Percentiles rank a stretch among this genome's conserved stretches.
Conservation (phyloP, 2,888 invertebrate species). For the Nephrotoma guestfalica region DNA sequence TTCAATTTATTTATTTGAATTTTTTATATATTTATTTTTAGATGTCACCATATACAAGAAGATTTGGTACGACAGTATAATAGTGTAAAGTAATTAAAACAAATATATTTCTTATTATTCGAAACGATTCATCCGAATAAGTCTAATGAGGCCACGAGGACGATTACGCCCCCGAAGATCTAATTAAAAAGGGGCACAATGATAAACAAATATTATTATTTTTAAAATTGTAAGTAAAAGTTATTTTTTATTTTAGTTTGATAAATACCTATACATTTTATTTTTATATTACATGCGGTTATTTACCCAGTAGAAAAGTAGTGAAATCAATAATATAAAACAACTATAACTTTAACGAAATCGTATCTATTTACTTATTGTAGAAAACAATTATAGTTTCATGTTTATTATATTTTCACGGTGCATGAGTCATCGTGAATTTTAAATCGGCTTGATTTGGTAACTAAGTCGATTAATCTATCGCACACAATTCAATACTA, state of each 20-base stretch:
- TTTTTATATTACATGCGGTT: neutral
- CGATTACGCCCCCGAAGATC: neutral
- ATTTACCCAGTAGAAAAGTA: neutral
- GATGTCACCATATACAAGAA: neutral
- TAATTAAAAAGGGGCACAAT: neutral
- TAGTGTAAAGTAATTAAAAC: neutral
- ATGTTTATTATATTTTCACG: neutral
- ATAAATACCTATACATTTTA: neutral
- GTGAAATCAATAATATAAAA: neutral
- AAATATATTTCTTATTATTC: neutral
- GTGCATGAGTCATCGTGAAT: neutral
- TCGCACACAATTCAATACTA: neutral
- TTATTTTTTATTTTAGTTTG: neutral
- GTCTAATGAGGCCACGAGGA: neutral
- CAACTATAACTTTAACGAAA: neutral
- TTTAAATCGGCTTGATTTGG: neutral
- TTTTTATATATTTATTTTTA: neutral
- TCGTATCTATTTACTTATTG: neutral
- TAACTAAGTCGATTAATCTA: neutral
- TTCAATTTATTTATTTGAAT: neutral
- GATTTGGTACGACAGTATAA: neutral
- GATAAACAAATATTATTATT: neutral
- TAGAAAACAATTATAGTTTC: neutral
- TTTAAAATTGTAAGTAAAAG: neutral
- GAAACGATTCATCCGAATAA: neutral